Conservation (phyloP, 2,888 invertebrate genomes). For the Cybosia mesomella region DNA sequence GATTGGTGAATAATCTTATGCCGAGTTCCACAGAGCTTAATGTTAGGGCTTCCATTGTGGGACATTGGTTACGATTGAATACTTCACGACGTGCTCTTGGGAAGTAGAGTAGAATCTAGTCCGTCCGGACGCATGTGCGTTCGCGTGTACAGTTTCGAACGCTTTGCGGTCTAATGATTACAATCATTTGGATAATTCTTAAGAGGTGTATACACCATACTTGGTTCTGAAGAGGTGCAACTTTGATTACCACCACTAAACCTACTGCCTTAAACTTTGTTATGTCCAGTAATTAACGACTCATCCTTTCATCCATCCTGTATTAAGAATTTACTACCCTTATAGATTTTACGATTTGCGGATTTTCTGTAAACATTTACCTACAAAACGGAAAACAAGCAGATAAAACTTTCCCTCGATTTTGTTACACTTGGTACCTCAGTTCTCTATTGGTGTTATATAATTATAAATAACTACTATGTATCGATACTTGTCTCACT, state of each 20-base stretch:
- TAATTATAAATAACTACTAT: no score
- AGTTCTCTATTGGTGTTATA: no score
- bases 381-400: no score
- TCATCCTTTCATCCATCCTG: no score
- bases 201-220: background rate
- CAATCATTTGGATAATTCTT: background rate
- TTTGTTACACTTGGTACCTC: no score
- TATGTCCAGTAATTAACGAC: no score
- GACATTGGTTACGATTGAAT: slow-evolving; percentile 1
- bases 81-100: background rate
- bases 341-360: no score
- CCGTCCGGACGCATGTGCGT: background rate
- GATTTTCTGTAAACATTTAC: no score
- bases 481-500: no score
- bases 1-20: background rate
- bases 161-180: background rate
- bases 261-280: no score
- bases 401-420: no score
- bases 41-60: background rate
- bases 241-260: background rate
- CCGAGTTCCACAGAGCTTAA: background rate
- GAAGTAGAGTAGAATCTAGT: background rate
- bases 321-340: no score
- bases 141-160: background rate
- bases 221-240: background rate